Conservation (phyloP, 2,113 vertebrate genomes). For the Lepus europaeus region DNA sequence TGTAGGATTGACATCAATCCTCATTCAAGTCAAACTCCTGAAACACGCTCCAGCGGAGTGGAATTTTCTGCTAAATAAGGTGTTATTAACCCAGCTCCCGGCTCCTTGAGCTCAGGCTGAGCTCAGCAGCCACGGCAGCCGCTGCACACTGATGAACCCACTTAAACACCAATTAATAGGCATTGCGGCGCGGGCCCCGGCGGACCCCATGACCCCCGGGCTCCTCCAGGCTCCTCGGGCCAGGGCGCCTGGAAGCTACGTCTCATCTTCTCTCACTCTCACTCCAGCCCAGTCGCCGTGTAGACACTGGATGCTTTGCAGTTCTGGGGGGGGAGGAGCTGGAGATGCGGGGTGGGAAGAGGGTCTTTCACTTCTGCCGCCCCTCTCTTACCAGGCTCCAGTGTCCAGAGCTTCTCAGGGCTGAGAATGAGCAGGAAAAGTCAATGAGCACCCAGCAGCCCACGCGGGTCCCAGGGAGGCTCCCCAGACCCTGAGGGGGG, state of each 20-base stretch:
- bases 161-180: slow-evolving; percentile 84
- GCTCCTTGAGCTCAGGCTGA: slow-evolving; percentile 70
- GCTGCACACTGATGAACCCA: slow-evolving; percentile 78
- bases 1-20: slow-evolving; percentile 85
- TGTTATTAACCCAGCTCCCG: slow-evolving; percentile 87
- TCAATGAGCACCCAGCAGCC: neutral
- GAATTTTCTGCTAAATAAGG: slow-evolving; percentile 90
- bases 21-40: slow-evolving; percentile 85
- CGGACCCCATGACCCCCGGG: slow-evolving; percentile 61
- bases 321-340: neutral
- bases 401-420: neutral
- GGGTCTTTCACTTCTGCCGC: neutral
- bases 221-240: slow-evolving; percentile 52
- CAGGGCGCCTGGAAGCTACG: neutral
- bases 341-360: neutral
- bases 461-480: too few species aligned
- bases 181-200: slow-evolving; percentile 54
- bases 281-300: slow-evolving; percentile 13
- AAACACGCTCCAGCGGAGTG: slow-evolving; percentile 88
- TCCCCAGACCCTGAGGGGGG: fast-evolving
- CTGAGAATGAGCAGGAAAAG: neutral
- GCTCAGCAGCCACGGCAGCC: slow-evolving; percentile 65
- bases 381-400: neutral
- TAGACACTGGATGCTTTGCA: neutral
- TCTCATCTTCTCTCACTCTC: neutral